Conservation (phyloP, 1,140 invertebrate genomes). For the Harpegnathos saltator region DNA sequence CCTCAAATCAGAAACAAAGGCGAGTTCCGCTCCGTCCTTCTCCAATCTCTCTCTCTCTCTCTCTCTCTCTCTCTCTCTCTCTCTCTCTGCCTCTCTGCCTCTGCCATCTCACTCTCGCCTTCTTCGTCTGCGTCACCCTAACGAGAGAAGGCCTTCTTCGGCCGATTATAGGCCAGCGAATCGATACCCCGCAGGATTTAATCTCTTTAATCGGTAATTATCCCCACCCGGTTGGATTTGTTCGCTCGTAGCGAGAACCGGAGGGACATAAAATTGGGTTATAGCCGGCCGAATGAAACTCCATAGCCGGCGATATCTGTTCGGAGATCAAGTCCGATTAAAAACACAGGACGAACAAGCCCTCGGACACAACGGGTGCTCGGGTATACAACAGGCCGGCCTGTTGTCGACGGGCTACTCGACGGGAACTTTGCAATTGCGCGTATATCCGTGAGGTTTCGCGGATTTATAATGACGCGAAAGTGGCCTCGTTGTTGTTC, state of each 20-base stretch:
- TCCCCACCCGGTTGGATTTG: conserved; percentile 66
- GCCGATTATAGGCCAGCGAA: conserved; percentile 76
- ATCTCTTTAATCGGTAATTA: conserved; percentile 80
- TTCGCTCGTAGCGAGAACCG: conserved; percentile 51
- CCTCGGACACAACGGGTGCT: conserved; percentile 24
- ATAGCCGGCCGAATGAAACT: conserved; percentile 65
- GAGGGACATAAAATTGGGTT: conserved; percentile 77
- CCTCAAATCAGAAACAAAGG: conserved; percentile 81
- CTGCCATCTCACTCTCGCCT: too few relatives aligned
- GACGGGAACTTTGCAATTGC: neutral
- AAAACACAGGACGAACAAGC: conserved; percentile 57
- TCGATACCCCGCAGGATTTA: conserved; percentile 79
- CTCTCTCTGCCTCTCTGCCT: neutral
- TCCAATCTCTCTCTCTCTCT: conserved; percentile 16
- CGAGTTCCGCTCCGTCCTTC: conserved; percentile 65
- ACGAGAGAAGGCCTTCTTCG: conserved; percentile 63
- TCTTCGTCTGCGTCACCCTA: conserved; percentile 43
- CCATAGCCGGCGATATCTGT: neutral
- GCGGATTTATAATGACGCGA: neutral
- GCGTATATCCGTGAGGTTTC: neutral
- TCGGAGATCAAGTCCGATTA: conserved; percentile 59
- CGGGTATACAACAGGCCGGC: neutral
- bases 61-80: neutral
- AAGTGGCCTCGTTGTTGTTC: too few relatives aligned
- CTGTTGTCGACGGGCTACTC: neutral